Conservation (phyloP, 2,797 vertebrate species). For the Gastrophryne carolinensis region DNA sequence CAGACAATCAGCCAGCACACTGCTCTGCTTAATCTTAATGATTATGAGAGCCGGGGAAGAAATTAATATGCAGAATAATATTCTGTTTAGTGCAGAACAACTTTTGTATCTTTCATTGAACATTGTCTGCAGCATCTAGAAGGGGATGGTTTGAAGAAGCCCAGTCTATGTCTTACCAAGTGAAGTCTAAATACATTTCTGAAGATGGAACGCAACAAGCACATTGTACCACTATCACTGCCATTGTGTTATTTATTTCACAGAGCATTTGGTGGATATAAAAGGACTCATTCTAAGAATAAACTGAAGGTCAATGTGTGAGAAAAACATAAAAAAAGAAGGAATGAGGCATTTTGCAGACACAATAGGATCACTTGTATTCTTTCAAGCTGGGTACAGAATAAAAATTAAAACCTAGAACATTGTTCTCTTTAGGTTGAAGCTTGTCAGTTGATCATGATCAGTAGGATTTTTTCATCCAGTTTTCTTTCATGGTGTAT, state of each 20-base stretch:
- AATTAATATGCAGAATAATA: constrained; percentile 67
- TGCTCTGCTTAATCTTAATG: constrained; percentile 63
- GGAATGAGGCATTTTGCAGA: neutral
- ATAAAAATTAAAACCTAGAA: too few relatives aligned
- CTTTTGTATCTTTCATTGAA: constrained; percentile 53
- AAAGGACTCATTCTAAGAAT: neutral
- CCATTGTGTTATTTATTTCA: neutral
- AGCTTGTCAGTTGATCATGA: too few relatives aligned
- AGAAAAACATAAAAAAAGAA: neutral
- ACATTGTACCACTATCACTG: neutral
- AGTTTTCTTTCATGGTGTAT: too few relatives aligned
- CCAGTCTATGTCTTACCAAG: neutral
- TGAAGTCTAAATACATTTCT: neutral
- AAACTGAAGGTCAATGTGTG: neutral
- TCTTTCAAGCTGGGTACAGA: neutral
- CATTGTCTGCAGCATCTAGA: constrained; percentile 44
- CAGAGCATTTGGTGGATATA: neutral
- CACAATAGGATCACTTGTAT: neutral
- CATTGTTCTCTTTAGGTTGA: too few relatives aligned
- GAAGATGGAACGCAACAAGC: neutral
- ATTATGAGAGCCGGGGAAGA: constrained; percentile 59
- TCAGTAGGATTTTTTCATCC: too few relatives aligned
- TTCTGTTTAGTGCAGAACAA: constrained; percentile 58
- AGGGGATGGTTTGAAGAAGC: neutral
- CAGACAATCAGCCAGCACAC: constrained; percentile 60